Percentiles rank a stretch among this genome's conserved stretches.
Evolutionary conservation across 2,797 vertebrate species (phyloP).

Genomic region (Salarias fasciatus): DNA sequence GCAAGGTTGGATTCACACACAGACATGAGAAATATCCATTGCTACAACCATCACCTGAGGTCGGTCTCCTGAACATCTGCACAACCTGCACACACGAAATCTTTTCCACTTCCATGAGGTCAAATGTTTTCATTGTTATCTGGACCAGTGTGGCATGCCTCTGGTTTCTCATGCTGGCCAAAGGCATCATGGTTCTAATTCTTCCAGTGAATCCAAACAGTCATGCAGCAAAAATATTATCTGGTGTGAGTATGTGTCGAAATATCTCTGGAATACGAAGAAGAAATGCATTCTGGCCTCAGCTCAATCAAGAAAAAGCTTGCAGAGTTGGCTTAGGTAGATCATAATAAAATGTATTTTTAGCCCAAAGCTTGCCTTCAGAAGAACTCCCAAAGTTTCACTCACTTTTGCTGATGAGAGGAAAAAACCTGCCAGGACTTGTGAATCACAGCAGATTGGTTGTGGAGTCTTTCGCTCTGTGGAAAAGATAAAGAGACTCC

Average conservation of each 20-base stretch:
- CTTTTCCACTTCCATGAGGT: constrained; percentile 17
- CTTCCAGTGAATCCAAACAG: constrained; percentile 73
- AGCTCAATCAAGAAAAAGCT: constrained; percentile 72
- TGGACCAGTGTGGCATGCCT: constrained; percentile 67
- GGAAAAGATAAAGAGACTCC: constrained; percentile 25
- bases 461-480: constrained; percentile 52
- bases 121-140: constrained; percentile 64
- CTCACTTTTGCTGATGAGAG: constrained; percentile 49
- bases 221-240: constrained; percentile 73
- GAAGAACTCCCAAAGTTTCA: constrained; percentile 67
- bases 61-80: constrained; percentile 21
- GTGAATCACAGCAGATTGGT: constrained; percentile 59
- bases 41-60: constrained; percentile 9
- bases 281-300: constrained; percentile 73
- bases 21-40: constrained; percentile 23
- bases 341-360: constrained; percentile 82
- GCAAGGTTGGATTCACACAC: constrained; percentile 21
- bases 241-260: constrained; percentile 81
- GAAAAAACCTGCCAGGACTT: constrained; percentile 62
- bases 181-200: constrained; percentile 65
- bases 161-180: constrained; percentile 65
- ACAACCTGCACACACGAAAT: constrained; percentile 4
- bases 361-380: constrained; percentile 74
- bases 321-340: constrained; percentile 71
- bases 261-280: constrained; percentile 77